Evolutionary conservation across 2,113 vertebrate species (phyloP), one percentile per base, ranked within the genome.

Genomic region (Okapia johnstoni): DNA sequence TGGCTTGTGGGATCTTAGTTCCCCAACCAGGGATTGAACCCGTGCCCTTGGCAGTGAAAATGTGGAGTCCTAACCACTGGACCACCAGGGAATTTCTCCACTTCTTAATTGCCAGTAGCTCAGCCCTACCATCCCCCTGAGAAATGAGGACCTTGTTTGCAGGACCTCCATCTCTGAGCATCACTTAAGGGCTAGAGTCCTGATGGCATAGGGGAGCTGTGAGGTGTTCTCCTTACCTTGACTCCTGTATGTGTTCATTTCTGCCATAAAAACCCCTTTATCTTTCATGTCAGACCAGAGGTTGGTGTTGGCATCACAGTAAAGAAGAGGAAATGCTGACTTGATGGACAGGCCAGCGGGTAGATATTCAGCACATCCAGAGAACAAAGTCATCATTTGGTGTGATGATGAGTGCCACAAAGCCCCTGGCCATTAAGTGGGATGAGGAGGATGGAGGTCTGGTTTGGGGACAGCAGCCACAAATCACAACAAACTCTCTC

Each of bases 401-500:
- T 52, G 26, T 43, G 25, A 57, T 10, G 6, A 9, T 23, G 63
- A 66, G 21, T 33, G 36, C 60, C 14, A 3, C 2, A 33, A 30
- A n/a, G 40, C 36, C 36, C 43, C 40, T 2, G 0, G 7, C 2
- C 10, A 5, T 15, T 25, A 21, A 2, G 15, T 23, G 50, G 61
- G 33, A 57, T 0, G 6, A 30, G 73, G 23, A 66, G 12, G 5
- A 33, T 0, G 1, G 15, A 19, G n/a, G 3, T 8, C 43, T 4
- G 12, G 30, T 4, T 61, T 61, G 46, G 14, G 48, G 10, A n/a
- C n/a, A n/a, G n/a, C n/a, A n/a, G n/a, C n/a, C n/a, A n/a, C n/a
- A n/a, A n/a, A n/a, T n/a, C n/a, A n/a, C n/a, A n/a, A n/a, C n/a
- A n/a, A n/a, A n/a, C n/a, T n/a, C n/a, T n/a, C n/a, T n/a, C n/a